A percentile compares a stretch with the other conserved stretches of the same genome.
phyloP scores from a whole-genome alignment of 2,888 invertebrate genomes.

The Eumerus sabulonum region DNA sequence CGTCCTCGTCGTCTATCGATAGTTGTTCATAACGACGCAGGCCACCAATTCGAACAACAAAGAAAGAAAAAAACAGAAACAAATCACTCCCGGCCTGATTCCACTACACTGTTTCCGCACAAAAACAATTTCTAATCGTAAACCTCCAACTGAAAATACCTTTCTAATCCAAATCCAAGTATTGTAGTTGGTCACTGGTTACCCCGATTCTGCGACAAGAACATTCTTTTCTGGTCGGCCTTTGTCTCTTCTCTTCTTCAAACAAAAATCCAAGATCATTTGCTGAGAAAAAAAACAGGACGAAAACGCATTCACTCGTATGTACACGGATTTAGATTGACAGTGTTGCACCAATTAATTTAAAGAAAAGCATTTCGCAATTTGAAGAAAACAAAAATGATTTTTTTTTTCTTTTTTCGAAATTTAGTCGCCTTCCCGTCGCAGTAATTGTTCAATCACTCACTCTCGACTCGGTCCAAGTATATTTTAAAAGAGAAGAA shows the following conservation, averaged over 20 bases:
- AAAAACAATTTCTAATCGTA: slow-evolving; percentile 7
- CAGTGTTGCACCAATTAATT: slow-evolving; percentile 17
- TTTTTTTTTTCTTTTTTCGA: neutral
- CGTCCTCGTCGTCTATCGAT: slow-evolving; percentile 28
- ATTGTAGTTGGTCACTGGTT: neutral
- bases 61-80: neutral
- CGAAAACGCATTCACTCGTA: neutral
- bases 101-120: slow-evolving; percentile 10
- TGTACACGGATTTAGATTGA: slow-evolving; percentile 1
- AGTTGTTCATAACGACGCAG: slow-evolving; percentile 41
- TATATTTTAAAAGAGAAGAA: slow-evolving; percentile 51
- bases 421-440: neutral
- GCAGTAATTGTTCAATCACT: slow-evolving; percentile 10
- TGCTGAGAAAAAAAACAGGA: neutral
- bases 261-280: neutral
- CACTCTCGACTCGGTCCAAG: slow-evolving; percentile 10
- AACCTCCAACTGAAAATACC: neutral
- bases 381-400: neutral
- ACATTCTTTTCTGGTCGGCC: slow-evolving; percentile 1
- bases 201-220: slow-evolving; percentile 12
- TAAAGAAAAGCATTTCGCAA: neutral
- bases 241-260: neutral
- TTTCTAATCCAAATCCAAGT: neutral
- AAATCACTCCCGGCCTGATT: neutral
- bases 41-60: neutral